Base-by-base conservation (phyloP, 2,797 vertebrate genomes). In the Danio aesculapii region DNA sequence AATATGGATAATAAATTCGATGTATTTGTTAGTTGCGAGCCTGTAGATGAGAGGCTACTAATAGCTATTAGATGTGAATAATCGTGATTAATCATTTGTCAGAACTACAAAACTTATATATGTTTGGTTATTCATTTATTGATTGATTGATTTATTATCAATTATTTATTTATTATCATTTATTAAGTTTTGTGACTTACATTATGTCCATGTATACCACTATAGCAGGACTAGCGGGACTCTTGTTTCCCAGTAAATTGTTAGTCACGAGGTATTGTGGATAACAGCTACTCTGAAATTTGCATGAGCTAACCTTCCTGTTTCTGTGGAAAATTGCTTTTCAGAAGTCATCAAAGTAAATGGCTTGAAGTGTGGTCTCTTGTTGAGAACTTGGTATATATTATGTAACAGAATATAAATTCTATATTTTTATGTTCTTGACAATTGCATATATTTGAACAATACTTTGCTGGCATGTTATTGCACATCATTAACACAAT, bases 311-410 rank as follows among this genome's bases (percentile, higher is more conserved):
- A 66, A 44, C 61, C 17, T 55, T 66, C 62, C 62, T 46, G 75
- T 66, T 59, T 69, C 16, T 58, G 52, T 69, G 64, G 14, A 78
- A 68, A 17, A 68, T 1, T 8, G 8, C 17, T 58, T 69, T 78
- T 75, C 12, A 58, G 11, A 57, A 44, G 16, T 71, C 52, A 52
- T 14, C 10, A 12, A 39, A 39, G 6, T 13, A 62, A 62, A 62
- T 50, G 3, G 39, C 39, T 66, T 21, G 8, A 21, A 76, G 55
- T 55, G 13, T 5, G 5, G 13, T 46, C 17, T 16, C 8, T 55
- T 55, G 39, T 16, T 44, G 41, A 55, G n/a, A n/a, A n/a, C 8
- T 43, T 57, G 10, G n/a, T 30, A 43, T 44, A 44, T 44, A 44
- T 59, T 0, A 5, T 59, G 12, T 57, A 6, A 8, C 14, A 30